phyloP scores from a whole-genome alignment of 2,888 invertebrate species.

The Selenia dentaria region DNA sequence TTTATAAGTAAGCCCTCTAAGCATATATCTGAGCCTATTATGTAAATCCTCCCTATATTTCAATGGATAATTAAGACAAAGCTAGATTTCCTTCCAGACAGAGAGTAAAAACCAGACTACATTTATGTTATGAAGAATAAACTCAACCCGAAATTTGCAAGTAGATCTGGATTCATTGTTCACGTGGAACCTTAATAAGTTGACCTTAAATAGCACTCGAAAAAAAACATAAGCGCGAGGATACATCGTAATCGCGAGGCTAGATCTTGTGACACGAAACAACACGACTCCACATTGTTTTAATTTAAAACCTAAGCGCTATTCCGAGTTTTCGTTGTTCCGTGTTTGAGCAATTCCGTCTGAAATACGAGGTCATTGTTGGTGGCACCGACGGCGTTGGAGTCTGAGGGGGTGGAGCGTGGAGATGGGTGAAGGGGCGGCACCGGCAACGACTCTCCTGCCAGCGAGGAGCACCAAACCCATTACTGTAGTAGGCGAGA shows the following conservation, averaged over 20 bases:
- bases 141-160: no score
- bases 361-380: constrained; percentile 84
- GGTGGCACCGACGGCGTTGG: constrained; percentile 77
- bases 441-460: constrained; percentile 50
- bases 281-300: constrained; percentile 33
- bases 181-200: no score
- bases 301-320: constrained; percentile 57
- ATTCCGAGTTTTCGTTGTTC: constrained; percentile 77
- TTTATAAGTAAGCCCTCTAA: no score
- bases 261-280: constrained; percentile 29
- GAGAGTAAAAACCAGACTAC: no score
- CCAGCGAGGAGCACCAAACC: constrained; percentile 62
- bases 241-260: constrained; percentile 17
- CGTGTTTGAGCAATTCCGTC: constrained; percentile 81
- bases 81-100: no score
- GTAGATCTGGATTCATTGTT: no score
- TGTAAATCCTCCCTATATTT: no score
- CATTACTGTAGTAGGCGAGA: constrained; percentile 78
- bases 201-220: no score
- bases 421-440: constrained; percentile 45
- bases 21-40: no score
- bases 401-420: constrained; percentile 54
- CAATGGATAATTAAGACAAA: no score
- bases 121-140: no score
- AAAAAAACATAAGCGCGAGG: no score